Evolutionary conservation across 2,797 vertebrate genomes (phyloP), one percentile per base, ranked within the genome.

Genomic region (Typhlichthys subterraneus): DNA sequence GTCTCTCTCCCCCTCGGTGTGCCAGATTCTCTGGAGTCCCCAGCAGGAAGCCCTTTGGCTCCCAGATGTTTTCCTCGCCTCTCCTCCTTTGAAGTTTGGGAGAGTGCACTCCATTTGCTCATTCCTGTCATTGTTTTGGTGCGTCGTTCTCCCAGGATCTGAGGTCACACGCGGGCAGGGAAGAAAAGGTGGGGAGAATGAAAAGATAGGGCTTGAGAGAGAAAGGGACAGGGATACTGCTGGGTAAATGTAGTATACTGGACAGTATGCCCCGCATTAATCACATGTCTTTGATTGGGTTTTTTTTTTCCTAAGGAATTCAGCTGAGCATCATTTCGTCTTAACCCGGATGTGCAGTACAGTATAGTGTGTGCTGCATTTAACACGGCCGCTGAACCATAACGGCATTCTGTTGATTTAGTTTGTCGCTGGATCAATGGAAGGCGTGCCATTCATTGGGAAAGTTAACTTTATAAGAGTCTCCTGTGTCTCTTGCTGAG

Each of bases 41-140:
- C 61, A 49, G 72, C 72, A 73, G 56, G 42, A 81, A 80, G 68
- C 84, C 70, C 80, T 80, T 89, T 83, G 81, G 75, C 80, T 89
- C 75, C 77, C 86, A 91, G 86, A 89, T 91, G 88, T 88, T 87
- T 79, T 64, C 68, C 71, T 70, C 65, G 53, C 59, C 63, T 81
- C 17, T 14, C 31, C 1, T 74, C 52, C 83, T 91, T 89, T 90
- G 88, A 90, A 81, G 87, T 83, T 68, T 70, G 70, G 78, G 73
- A 73, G 57, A 5, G 63, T 83, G 61, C 48, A 70, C 64, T 76
- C 73, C 9, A 15, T 82, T 81, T 12, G 19, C 70, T 78, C 63
- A 59, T 73, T 78, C 80, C 65, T 76, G 71, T 70, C 61, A 50
- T 68, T 76, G 72, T 81, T 83, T 87, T 47, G 48, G 56, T 74